Evolutionary conservation across 2,113 vertebrate genomes (phyloP), one percentile per base, ranked within the genome.

Genomic region (Corythaeola cristata): DNA sequence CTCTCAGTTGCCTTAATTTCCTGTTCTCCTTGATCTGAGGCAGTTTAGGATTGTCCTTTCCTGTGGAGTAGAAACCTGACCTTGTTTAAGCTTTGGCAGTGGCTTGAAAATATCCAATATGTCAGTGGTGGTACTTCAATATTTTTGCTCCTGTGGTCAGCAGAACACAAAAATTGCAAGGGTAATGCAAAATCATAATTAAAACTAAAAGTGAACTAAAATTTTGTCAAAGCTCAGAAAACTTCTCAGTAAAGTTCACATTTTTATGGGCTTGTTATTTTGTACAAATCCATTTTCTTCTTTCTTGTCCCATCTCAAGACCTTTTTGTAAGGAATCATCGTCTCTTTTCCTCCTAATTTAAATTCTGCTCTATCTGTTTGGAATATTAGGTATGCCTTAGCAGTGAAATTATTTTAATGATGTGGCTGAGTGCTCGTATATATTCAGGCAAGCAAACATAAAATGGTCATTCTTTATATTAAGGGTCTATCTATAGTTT

Each of bases 381-480:
- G 72, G 96, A 92, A 73, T 96, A 96, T 96, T 96, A 96, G 90
- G 37, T 92, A 59, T 94, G 92, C 79, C 52, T 95, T 93, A 93
- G 93, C 85, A 93, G 86, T 71, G 79, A 96, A 96, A 96, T 96
- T 96, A 96, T 95, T 95, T 96, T 95, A 96, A 92, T 96, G 88
- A 94, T 92, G 83, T 84, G 88, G 64, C 80, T 95, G 83, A 96
- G 90, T 94, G 93, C 92, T 96, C 90, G 0, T 96, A 97, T 92
- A 95, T 97, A 96, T 97, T 96, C 95, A 94, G 92, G 89, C 93
- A 96, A 96, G 92, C 88, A 96, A 95, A 96, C 76, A 94, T 96
- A 96, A 96, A 96, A 94, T 95, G 93, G 64, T 96, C 95, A 95
- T 97, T 94, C 95, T 93, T 97, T 96, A 93, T 94, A 95, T 92